phyloP scores from a whole-genome alignment of 2,113 vertebrate genomes.

The Ochotona princeps region DNA sequence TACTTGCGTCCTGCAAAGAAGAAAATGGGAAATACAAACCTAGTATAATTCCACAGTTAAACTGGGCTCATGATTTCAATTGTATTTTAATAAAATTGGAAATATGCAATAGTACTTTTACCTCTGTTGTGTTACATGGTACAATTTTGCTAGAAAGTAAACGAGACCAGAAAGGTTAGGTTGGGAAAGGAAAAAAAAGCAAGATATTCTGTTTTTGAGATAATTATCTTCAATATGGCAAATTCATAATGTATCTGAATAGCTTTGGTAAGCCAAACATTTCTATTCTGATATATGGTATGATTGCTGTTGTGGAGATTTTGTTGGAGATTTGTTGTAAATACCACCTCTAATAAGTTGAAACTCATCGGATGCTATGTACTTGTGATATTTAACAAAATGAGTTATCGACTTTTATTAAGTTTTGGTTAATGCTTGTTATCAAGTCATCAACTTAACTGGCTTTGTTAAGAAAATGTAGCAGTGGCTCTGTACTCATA shows the following conservation, averaged over 20 bases:
- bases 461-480: constrained; percentile 16
- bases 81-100: constrained; percentile 39
- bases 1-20: constrained; percentile 36
- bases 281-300: constrained; percentile 6
- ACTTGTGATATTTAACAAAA: constrained; percentile 37
- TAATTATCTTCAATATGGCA: background rate
- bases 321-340: constrained; percentile 18
- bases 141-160: background rate
- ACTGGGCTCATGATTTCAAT: constrained; percentile 50
- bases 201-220: background rate
- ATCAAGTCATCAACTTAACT: constrained; percentile 4
- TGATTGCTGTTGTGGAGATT: constrained; percentile 1
- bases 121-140: background rate
- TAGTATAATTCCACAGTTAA: constrained; percentile 42
- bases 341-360: background rate
- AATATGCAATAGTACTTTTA: background rate
- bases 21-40: constrained; percentile 47
- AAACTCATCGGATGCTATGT: background rate
- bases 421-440: constrained; percentile 35
- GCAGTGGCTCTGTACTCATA: background rate
- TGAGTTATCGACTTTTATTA: constrained; percentile 48
- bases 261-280: background rate
- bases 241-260: constrained; percentile 6
- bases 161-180: background rate
- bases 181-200: background rate